Base-by-base conservation (phyloP, 1,140 invertebrate genomes). In the Drosophila persimilis region DNA sequence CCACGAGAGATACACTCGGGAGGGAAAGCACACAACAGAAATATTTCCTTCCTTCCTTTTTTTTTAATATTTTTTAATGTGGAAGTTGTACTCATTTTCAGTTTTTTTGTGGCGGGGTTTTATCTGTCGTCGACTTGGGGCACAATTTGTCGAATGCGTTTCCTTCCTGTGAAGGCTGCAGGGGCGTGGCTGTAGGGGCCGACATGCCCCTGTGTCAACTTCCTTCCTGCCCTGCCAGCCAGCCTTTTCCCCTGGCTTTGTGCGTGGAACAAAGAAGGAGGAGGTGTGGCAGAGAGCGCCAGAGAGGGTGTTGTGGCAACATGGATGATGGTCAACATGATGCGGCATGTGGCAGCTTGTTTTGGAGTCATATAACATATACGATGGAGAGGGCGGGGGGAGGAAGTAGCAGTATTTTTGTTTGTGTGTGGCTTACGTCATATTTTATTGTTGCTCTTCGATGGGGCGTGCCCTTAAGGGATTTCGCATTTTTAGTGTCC, bases 131-230 rank as follows among this genome's bases (percentile, higher is more conserved):
- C 8, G 63, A 41, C 72, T 70, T 72, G 66, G 50, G 46, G 31
- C 55, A 76, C 74, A 85, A 85, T 85, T 85, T 85, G 81, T 85
- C 73, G 64, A 73, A 73, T 69, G 51, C 52, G 77, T 57, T 86
- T 85, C 81, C 81, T 80, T 85, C 81, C 81, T 62, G 73, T 46
- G 52, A 39, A 39, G 11, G 35, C 35, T 39, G 35, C 5, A 39
- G 43, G 63, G 73, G 64, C 70, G 55, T 66, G 50, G 54, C 56
- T 56, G 35, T 60, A 61, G 50, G 31, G 31, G 31, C 9, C 54
- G 71, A 80, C 65, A 73, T 80, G 80, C 66, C 35, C 35, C 65
- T 65, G 59, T 77, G 80, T 81, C 70, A 52, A 85, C 77, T 85
- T 85, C 81, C 81, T 85, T 85, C 81, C 81, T 56, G 54, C 71